Percentiles rank a stretch among this genome's conserved stretches.
phyloP scores from a whole-genome alignment of 2,113 vertebrate species.

The Mustelus asterias region DNA sequence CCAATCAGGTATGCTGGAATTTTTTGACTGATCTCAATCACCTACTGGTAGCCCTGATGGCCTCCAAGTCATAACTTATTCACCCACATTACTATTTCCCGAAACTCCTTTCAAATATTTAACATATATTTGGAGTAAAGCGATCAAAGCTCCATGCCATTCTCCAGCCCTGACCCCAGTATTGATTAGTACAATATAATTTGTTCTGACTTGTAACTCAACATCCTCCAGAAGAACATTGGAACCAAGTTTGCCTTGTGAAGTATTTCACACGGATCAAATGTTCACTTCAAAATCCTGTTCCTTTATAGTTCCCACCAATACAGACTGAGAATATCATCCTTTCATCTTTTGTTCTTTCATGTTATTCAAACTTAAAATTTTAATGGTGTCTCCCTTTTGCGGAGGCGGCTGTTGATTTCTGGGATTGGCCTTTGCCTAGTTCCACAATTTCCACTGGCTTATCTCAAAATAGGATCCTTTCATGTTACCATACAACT shows the following conservation, averaged over 20 bases:
- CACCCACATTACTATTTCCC: neutral
- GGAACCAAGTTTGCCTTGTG: neutral
- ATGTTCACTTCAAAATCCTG: neutral
- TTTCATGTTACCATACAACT: neutral
- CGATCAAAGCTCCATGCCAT: neutral
- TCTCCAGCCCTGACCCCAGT: neutral
- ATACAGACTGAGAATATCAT: neutral
- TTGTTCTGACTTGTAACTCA: neutral
- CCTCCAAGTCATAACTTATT: neutral
- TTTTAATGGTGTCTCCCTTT: neutral
- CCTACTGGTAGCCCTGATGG: neutral
- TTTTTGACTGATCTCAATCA: too few relatives aligned
- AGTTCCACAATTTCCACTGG: neutral
- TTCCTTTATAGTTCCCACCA: neutral
- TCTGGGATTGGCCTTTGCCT: neutral
- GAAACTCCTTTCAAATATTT: neutral
- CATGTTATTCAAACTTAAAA: neutral
- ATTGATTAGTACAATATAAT: neutral
- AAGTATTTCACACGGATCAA: neutral
- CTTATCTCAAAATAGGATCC: neutral
- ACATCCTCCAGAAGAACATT: neutral
- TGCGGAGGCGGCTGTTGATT: neutral
- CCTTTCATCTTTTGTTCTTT: neutral
- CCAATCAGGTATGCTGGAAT: too few relatives aligned
- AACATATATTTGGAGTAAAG: neutral